phyloP scores from a whole-genome alignment of 2,113 vertebrate genomes.

The Brevimyrus niger region DNA sequence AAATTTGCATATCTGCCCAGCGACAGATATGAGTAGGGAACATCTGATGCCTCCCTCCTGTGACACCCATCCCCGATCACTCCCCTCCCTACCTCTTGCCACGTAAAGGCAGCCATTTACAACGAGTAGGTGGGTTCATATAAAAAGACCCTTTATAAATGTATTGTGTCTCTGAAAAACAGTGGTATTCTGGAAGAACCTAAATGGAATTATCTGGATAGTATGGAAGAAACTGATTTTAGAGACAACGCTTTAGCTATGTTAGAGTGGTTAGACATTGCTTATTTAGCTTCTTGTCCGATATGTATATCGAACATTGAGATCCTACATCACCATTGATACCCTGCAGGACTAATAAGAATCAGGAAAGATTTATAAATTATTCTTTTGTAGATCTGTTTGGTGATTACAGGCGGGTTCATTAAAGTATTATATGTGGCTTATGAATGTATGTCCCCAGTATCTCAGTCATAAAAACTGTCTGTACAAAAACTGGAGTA shows the following conservation, averaged over 20 bases:
- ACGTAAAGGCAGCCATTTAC: background rate
- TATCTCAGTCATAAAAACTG: background rate
- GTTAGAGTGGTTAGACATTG: background rate
- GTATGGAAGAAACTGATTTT: background rate
- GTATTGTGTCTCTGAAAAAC: background rate
- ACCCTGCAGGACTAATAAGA: background rate
- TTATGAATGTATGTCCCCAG: background rate
- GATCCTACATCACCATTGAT: background rate
- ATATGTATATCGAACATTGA: background rate
- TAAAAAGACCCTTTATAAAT: background rate
- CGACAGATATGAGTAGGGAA: background rate
- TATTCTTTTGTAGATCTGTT: background rate
- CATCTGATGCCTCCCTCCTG: background rate
- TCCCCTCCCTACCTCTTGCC: background rate
- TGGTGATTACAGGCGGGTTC: background rate
- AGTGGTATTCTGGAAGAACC: background rate
- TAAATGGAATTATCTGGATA: background rate
- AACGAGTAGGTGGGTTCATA: background rate
- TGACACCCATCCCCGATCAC: background rate
- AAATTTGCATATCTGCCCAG: constrained; percentile 17
- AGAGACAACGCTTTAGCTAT: background rate
- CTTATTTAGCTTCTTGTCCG: background rate
- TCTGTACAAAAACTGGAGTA: too few species aligned
- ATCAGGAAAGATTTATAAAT: background rate
- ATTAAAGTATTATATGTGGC: background rate